phyloP scores from a whole-genome alignment of 2,888 invertebrate species.

The Anarsia innoxiella region DNA sequence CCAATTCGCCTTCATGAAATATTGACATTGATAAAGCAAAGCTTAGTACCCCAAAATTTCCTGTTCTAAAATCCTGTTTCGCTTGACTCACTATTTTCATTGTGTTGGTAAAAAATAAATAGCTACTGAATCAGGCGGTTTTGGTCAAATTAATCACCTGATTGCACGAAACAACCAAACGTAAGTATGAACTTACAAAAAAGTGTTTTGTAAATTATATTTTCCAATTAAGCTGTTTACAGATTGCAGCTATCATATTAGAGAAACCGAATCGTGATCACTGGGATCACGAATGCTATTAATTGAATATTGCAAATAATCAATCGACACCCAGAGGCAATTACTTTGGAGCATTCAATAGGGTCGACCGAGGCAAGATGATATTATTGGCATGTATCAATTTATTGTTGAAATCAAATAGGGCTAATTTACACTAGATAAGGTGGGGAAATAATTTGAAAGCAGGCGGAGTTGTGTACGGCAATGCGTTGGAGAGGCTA shows the following conservation, averaged over 20 bases:
- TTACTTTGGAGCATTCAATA: conserved; percentile 43
- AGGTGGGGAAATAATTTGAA: conserved; percentile 59
- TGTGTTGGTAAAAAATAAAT: conserved; percentile 1
- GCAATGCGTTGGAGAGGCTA: conserved; percentile 51
- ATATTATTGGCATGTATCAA: conserved; percentile 59
- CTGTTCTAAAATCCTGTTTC: conserved; percentile 38
- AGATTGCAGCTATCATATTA: conserved; percentile 33
- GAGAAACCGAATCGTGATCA: conserved; percentile 39
- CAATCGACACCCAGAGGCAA: conserved; percentile 52
- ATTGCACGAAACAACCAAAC: conserved; percentile 25
- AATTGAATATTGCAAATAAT: conserved; percentile 62
- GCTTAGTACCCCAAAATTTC: conserved; percentile 46
- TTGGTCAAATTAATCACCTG: too few relatives aligned
- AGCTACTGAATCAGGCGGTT: conserved; percentile 6
- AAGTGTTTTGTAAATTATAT: too few relatives aligned
- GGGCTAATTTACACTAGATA: conserved; percentile 59
- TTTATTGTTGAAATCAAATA: conserved; percentile 60
- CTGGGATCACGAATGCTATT: conserved; percentile 54
- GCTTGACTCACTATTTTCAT: too few relatives aligned
- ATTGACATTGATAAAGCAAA: conserved; percentile 51
- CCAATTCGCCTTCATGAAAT: conserved; percentile 53
- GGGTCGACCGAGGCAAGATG: conserved; percentile 35
- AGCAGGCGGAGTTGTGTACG: conserved; percentile 63
- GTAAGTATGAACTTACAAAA: conserved; percentile 36
- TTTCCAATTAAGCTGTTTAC: conserved; percentile 53